These are phyloP conservation scores for Heliconius hermathena DNA, from an alignment of 1,140 invertebrate genomes.

Conservation along the genomic window DNA sequence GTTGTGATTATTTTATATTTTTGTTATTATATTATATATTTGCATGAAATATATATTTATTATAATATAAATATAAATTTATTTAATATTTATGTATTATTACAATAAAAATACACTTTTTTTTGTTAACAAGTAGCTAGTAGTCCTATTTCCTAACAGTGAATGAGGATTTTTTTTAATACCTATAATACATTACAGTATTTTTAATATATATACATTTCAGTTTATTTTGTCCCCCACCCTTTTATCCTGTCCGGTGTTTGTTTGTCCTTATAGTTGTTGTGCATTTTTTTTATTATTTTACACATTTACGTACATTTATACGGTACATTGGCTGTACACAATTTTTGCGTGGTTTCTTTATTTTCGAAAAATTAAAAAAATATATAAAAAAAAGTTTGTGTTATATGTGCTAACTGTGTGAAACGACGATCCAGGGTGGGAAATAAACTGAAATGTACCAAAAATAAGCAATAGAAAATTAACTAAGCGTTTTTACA, in stretches of 20 bases:
- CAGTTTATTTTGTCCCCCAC: constrained; percentile 76
- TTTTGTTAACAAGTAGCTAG: constrained; percentile 49
- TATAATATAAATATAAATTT: constrained; percentile 23
- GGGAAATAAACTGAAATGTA: constrained; percentile 80
- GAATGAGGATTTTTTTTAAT: constrained; percentile 62
- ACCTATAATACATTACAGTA: constrained; percentile 39
- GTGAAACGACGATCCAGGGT: constrained; percentile 34
- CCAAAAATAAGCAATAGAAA: constrained; percentile 39
- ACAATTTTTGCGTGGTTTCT: neutral
- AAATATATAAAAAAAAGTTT: constrained; percentile 30
- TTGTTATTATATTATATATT: constrained; percentile 9
- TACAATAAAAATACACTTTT: constrained; percentile 47
- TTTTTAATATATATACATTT: constrained; percentile 79
- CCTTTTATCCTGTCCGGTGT: constrained; percentile 60
- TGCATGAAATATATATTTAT: constrained; percentile 23
- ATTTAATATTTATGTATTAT: constrained; percentile 26
- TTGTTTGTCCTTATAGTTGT: constrained; percentile 58
- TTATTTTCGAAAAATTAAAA: neutral
- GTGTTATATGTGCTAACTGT: constrained; percentile 67
- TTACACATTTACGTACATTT: constrained; percentile 41
- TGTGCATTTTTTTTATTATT: constrained; percentile 51
- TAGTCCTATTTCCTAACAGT: constrained; percentile 63
- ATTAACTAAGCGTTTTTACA: constrained; percentile 54
- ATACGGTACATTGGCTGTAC: constrained; percentile 21
- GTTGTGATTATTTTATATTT: neutral